Evolutionary conservation across 2,113 vertebrate genomes (phyloP), one percentile per base, ranked within the genome.

Genomic region (Tychaedon coryphoeus): DNA sequence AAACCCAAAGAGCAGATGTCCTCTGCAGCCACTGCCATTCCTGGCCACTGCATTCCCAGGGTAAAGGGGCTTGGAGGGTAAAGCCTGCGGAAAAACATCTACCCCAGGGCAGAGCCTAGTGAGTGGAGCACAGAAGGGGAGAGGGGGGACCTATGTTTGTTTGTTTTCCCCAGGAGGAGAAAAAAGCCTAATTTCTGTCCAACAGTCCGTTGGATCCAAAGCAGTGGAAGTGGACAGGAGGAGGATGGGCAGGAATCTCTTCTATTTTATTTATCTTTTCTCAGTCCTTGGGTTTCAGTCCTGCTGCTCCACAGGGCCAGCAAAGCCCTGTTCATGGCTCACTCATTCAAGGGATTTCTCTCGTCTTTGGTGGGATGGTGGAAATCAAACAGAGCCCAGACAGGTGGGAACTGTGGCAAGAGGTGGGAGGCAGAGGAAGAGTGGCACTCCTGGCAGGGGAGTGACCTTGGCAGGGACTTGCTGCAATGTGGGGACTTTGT

Each of bases 191-290:
- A 8, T 20, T 85, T 40, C 45, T 80, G 23, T 19, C n/a, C 29
- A 36, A n/a, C 34, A 34, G 12, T 10, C 56, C 24, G 2, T 3
- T 22, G 20, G 48, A 67, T 31, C 69, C 29, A 26, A 61, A 71
- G 56, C 2, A 5, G 33, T 2, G 3, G 60, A 45, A 24, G 10
- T 1, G 0, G 33, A 11, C 14, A 19, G 12, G 20, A 65, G 31
- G 38, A 62, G 15, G 42, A 51, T 22, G 28, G 74, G 43, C 25
- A 73, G 64, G 43, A 54, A 47, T 60, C 34, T 61, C 19, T 24
- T 66, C 1, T 0, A 12, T 29, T 54, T 73, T 25, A 6, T 53
- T 61, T 53, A 40, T 70, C 31, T 73, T 77, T 53, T 69, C 33
- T 56, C 8, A 56, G 36, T 19, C 53, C 31, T 48, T 91, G 58